Percentiles rank a stretch among this genome's conserved stretches.
Evolutionary conservation across 2,888 invertebrate species (phyloP).

Genomic region (Thecophora atra): DNA sequence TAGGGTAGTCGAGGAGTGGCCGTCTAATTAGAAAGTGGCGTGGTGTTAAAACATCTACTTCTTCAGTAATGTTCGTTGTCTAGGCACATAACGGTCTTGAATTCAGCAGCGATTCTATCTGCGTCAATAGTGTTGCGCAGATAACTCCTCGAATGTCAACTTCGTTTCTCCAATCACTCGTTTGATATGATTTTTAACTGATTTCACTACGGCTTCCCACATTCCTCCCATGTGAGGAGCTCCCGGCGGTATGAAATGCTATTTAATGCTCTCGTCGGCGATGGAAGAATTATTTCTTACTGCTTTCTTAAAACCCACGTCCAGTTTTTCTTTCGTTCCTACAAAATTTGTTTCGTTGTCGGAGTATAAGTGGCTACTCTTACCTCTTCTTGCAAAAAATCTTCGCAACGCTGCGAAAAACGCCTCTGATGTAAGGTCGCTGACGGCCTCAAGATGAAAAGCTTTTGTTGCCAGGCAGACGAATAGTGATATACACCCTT

Average conservation of each 20-base stretch:
- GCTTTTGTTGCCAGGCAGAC: no score
- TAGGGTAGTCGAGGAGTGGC: no score
- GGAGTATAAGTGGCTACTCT: neutral
- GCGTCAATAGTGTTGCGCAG: neutral
- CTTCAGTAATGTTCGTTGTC: no score
- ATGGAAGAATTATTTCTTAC: neutral
- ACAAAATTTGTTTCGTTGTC: neutral
- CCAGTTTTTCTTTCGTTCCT: no score
- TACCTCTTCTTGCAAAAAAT: constrained; percentile 8
- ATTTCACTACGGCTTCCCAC: constrained; percentile 5
- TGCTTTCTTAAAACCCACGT: constrained; percentile 9
- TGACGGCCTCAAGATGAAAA: no score
- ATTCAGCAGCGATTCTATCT: no score
- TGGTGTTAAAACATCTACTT: no score
- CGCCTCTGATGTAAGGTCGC: no score
- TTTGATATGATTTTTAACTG: neutral
- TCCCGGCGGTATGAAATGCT: constrained; percentile 6
- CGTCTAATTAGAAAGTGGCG: no score
- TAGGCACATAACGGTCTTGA: no score
- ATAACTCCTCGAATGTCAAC: constrained; percentile 6
- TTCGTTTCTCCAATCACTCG: constrained; percentile 3
- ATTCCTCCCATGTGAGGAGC: constrained; percentile 14
- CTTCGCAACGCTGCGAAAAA: no score
- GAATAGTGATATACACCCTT: no score
- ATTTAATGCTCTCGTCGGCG: neutral